Conservation (phyloP, 2,113 vertebrate genomes). For the Corythaeola cristata region DNA sequence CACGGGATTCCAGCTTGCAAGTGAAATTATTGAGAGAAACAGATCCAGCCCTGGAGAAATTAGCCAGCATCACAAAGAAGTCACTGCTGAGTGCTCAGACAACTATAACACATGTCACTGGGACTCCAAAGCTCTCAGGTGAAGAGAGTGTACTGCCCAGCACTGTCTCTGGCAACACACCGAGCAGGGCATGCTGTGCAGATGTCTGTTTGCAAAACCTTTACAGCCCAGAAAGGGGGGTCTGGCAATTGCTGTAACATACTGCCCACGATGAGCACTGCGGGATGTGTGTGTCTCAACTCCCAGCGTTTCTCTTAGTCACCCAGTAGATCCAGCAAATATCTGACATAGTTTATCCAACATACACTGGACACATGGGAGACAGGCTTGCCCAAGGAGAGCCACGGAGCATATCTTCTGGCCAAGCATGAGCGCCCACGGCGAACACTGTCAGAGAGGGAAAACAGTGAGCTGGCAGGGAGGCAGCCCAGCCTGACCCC, state of each 20-base stretch:
- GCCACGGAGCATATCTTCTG: background rate
- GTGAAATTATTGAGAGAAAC: slow-evolving; percentile 11
- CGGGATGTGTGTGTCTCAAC: background rate
- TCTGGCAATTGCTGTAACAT: background rate
- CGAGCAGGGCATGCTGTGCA: background rate
- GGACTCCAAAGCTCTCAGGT: background rate
- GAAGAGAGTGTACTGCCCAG: background rate
- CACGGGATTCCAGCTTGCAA: background rate
- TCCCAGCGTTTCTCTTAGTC: background rate
- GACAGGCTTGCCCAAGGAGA: background rate
- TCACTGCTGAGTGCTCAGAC: background rate
- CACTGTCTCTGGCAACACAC: background rate
- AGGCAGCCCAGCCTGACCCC: background rate
- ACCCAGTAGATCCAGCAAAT: background rate
- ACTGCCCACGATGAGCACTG: background rate
- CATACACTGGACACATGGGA: fast-evolving
- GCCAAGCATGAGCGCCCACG: background rate
- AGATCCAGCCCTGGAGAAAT: background rate
- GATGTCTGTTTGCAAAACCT: background rate
- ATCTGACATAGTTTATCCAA: background rate
- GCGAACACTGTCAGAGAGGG: background rate
- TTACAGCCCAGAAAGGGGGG: background rate
- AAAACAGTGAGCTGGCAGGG: background rate
- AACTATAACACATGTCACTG: background rate
- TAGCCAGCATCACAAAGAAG: background rate